Evolutionary conservation across 1,140 invertebrate genomes (phyloP), one percentile per base, ranked within the genome.

Genomic region (Halotydeus destructor): DNA sequence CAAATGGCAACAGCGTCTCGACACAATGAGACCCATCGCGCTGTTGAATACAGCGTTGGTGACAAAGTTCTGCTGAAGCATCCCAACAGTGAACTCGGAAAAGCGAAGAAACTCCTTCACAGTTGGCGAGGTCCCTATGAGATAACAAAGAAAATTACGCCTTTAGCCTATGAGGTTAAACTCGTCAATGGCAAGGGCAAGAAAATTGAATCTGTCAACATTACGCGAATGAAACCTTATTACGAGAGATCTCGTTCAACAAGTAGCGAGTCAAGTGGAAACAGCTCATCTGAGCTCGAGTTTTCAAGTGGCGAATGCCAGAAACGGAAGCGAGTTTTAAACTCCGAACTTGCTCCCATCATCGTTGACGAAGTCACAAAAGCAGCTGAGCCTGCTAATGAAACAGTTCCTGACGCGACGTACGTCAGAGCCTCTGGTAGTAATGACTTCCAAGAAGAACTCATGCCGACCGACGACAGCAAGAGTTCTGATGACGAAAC

Each of bases 61-160:
- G 35, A 49, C n/a, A 30, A 38, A 26, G 48, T 49, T 9, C 28
- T 47, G 3, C 26, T 49, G 5, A 44, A 38, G 6, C 30, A 19
- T 14, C 48, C 48, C 2, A 14, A 27, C 8, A 19, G 48, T 18
- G 44, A 43, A 28, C 28, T 43, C 11, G 40, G 40, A 5, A 36
- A 22, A 12, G 22, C 40, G 12, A 37, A 42, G 6, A 49, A 49
- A 38, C 24, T 49, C 2, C 11, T 49, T 6, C 48, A 47, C 30
- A 31, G 27, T 18, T 44, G 18, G 9, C 25, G 6, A 4, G 48
- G 48, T 3, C 41, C 46, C 3, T 49, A 19, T 24, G 27, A 21
- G 27, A 25, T 49, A 3, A 43, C 38, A 11, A 19, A 28, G 28
- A 14, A n/a, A 0, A 24, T 26, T 0, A 9, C 9, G 3, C 37